Base-by-base conservation (phyloP, 2,888 invertebrate genomes). In the Nycteola revayana region DNA sequence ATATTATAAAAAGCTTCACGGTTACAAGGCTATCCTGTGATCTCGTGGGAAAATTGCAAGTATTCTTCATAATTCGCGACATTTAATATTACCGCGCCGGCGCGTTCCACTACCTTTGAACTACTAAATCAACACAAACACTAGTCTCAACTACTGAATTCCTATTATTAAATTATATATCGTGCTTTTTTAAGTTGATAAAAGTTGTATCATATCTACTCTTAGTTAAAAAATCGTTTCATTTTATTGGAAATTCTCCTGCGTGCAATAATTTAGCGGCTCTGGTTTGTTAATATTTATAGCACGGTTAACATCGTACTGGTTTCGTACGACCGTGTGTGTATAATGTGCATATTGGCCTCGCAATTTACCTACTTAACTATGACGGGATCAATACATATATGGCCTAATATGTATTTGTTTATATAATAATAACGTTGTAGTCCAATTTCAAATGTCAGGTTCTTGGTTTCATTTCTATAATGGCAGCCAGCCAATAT, bases 31-130 rank as follows among this genome's bases (percentile, higher is more conserved):
- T 75, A 80, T 80, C 51, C 57, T 59, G 62, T 64, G 72, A 67
- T 75, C 74, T 74, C 72, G 71, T 67, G 78, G 80, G 84, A 84
- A 84, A 83, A 86, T 84, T 83, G 82, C 78, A 71, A 75, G 77
- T 79, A 85, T 87, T 83, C 82, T 86, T 86, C 84, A 86, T 81
- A 79, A 84, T 76, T 78, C 75, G 78, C 84, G 85, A 86, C 86
- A 78, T 84, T 84, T 82, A 81, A 84, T 85, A 85, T 81, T 83
- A 80, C 79, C 70, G 62, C 59, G 62, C 59, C 64, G 66, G 67
- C 70, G 63, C 71, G 70, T 73, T 66, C 69, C 68, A 66, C 71
- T 58, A 54, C 62, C 63, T 65, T 14, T n/a, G n/a, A n/a, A 57
- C 66, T 67, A 78, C n/a, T 86, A 85, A 84, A 85, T 84, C 82